Percentiles rank a stretch among this genome's conserved stretches.
phyloP scores from a whole-genome alignment of 2,888 invertebrate genomes.

The Parnassius apollo region DNA sequence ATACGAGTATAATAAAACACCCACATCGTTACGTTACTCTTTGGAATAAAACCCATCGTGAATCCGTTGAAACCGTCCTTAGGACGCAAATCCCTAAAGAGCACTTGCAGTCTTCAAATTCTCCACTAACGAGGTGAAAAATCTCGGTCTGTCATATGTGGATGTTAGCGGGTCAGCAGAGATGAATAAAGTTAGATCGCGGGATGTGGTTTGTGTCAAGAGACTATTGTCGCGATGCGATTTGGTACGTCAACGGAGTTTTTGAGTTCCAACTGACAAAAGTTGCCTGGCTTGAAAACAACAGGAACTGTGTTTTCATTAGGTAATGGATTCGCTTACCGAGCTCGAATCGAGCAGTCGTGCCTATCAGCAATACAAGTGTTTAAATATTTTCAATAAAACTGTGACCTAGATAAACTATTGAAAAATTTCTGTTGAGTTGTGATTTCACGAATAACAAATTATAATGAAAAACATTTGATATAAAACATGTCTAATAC shows the following conservation, averaged over 20 bases:
- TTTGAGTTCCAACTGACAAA: constrained; percentile 30
- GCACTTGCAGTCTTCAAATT: constrained; percentile 46
- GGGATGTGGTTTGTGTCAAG: constrained; percentile 34
- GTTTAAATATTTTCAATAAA: too few species aligned
- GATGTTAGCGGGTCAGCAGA: constrained; percentile 48
- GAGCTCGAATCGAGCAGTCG: too few species aligned
- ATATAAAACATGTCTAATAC: too few species aligned
- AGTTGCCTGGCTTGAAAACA: constrained; percentile 16
- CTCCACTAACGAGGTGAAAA: constrained; percentile 56
- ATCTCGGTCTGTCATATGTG: constrained; percentile 48
- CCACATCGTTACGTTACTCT: constrained; percentile 25
- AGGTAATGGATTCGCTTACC: too few species aligned
- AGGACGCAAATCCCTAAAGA: constrained; percentile 37
- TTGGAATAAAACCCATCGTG: constrained; percentile 9
- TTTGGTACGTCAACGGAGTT: constrained; percentile 31
- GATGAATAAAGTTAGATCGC: constrained; percentile 29
- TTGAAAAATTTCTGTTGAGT: too few species aligned
- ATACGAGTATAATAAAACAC: too few species aligned
- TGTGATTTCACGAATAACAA: too few species aligned
- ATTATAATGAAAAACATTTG: too few species aligned
- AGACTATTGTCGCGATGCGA: constrained; percentile 35
- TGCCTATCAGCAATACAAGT: too few species aligned
- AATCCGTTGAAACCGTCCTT: constrained; percentile 27
- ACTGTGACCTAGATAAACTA: too few species aligned
- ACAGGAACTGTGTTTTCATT: not conserved